Base-by-base conservation (phyloP, 2,113 vertebrate species). In the Pollachius pollachius region DNA sequence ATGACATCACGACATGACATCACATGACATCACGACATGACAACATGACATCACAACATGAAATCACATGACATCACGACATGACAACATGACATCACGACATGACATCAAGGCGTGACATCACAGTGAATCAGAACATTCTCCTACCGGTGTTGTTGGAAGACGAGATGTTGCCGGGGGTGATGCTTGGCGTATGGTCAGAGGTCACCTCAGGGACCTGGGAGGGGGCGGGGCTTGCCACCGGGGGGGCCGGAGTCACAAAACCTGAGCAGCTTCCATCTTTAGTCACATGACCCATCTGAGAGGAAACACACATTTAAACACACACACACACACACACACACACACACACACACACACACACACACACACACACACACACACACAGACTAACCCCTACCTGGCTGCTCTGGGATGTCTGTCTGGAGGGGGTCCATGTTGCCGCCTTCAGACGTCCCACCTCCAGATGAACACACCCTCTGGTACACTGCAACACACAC, bases 371-470 rank as follows among this genome's bases (percentile, higher is more conserved):
- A 73, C 41, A 54, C 19, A 67, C 15, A 67, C 21, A 67, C 52
- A 66, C 48, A 17, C 6, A 73, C 19, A 54, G 13, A 66, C 21
- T 56, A 21, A 66, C 74, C 88, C 93, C 80, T 74, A 97, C 96
- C 95, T 97, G 94, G 78, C 92, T 94, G 72, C 88, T 93, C 15
- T 90, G 90, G 3, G 94, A 92, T 48, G 89, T 91, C 72, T 87
- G 94, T 88, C 92, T 86, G 12, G 92, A 91, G 1, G 95, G 92
- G 6, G 93, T 84, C 95, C 95, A 97, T 16, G 96, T 94, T 3
- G 94, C 94, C 66, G 95, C 95, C 86, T 94, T 90, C 81, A 99
- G 72, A 60, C 97, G 93, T 18, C 97, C 97, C 3, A 99, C 90
- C 77, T 99, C 95, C 76, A 98, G 87, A 85, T 90, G 90, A 34